Evolutionary conservation across 2,113 vertebrate genomes (phyloP).

Genomic region (Pterocles burchelli): DNA sequence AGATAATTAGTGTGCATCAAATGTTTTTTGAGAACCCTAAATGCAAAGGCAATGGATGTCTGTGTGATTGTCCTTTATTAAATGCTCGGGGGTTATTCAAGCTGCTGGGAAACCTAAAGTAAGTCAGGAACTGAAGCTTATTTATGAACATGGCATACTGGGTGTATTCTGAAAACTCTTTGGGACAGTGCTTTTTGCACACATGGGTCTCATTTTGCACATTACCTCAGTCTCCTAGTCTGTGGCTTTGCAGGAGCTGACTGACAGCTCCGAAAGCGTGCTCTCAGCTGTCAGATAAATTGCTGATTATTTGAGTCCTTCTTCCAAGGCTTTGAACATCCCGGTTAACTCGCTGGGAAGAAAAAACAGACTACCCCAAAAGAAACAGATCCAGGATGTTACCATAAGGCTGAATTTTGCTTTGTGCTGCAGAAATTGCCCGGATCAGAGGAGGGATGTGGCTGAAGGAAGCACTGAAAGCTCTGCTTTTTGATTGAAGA

Average conservation of each 20-base stretch:
- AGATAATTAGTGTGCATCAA: background rate
- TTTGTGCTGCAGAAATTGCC: background rate
- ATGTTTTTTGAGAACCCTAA: background rate
- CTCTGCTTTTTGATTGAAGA: background rate
- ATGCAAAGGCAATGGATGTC: background rate
- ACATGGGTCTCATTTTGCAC: constrained; percentile 13
- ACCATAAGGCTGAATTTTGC: background rate
- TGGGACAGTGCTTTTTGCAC: background rate
- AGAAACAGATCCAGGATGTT: background rate
- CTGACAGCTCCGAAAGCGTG: background rate
- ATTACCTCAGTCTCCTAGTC: background rate
- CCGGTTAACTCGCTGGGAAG: background rate
- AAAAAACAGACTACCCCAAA: background rate
- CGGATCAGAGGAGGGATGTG: background rate
- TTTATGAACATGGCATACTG: background rate
- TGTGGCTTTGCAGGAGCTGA: background rate
- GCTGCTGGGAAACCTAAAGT: background rate
- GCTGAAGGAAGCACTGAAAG: background rate
- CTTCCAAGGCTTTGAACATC: constrained; percentile 24
- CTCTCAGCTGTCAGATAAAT: background rate
- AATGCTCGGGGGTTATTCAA: background rate
- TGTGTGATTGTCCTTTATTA: background rate
- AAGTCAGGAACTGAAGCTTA: background rate
- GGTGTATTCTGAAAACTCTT: background rate
- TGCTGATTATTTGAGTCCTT: constrained; percentile 4